Base-by-base conservation (phyloP, 1,140 invertebrate genomes). In the Halesus radiatus region DNA sequence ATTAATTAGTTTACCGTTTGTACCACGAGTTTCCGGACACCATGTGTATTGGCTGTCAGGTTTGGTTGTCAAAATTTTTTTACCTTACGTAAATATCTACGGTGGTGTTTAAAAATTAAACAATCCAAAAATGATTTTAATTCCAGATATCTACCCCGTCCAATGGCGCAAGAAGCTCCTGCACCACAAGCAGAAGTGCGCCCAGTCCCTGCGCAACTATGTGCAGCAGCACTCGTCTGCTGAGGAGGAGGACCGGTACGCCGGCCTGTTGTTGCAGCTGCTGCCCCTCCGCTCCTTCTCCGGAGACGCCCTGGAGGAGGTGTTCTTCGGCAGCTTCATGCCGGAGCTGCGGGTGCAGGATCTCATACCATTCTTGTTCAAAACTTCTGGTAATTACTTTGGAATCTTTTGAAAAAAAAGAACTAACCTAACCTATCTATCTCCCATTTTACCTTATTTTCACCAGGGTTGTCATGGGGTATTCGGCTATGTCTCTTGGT, bases 271-370 rank as follows among this genome's bases (percentile, higher is more conserved):
- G 50, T 88, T 97, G 62, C 91, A 94, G 84, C 90, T 98, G 62
- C 94, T 96, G 0, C 92, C 94, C 8, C 89, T 98, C 22, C 92
- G 95, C 60, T 93, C 93, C 56, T 93, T 98, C 84, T 93, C 94
- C 68, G 93, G 95, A 2, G 89, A 92, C 52, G 92, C 97, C 52
- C 92, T 98, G 84, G 97, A 98, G 88, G 97, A 99, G 85, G 90
- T 98, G 45, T 98, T 98, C 89, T 98, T 98, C 87, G 94, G 96
- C 15, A 96, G 96, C 20, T 92, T 98, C 50, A 94, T 98, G 52
- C 97, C 97, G n/a, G 96, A 95, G 85, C 94, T 97, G 78, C 95
- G 96, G 89, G 97, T 98, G 78, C 95, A 97, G 86, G 96, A 94
- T 86, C 95, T 98, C 81, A 96, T 98, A 87, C 97, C 97, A 76